A percentile compares a stretch with the other conserved stretches of the same genome.
These are phyloP conservation scores for Botia almorhae DNA, from an alignment of 2,797 vertebrate species.

Conservation along the genomic window DNA sequence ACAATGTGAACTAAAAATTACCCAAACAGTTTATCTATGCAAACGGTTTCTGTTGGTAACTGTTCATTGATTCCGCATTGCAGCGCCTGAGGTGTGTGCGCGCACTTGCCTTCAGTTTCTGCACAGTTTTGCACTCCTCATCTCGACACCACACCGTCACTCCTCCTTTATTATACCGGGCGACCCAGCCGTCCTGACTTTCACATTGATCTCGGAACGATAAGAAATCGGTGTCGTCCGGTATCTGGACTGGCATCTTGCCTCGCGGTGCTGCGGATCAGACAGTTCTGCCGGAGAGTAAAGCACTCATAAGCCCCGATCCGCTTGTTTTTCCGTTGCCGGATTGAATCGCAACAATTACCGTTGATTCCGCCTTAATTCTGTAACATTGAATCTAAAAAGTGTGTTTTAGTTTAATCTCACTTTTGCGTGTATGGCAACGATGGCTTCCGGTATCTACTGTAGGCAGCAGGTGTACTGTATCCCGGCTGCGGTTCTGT, in stretches of 20 bases:
- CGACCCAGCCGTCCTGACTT: constrained; percentile 81
- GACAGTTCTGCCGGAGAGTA: constrained; percentile 30
- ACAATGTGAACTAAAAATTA: not conserved
- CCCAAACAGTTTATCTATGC: too few species aligned
- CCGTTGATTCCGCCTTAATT: not conserved
- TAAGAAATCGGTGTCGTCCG: constrained; percentile 84
- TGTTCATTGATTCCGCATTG: constrained; percentile 57
- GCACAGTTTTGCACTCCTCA: constrained; percentile 76
- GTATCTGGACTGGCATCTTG: constrained; percentile 84
- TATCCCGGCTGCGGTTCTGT: constrained; percentile 16
- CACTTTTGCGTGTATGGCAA: not conserved
- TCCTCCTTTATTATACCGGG: constrained; percentile 82
- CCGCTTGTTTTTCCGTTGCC: not conserved
- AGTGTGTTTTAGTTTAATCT: not conserved
- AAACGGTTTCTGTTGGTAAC: not conserved
- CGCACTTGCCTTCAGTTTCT: constrained; percentile 84
- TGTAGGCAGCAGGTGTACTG: constrained; percentile 59
- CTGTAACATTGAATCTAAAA: not conserved
- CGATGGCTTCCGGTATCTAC: constrained; percentile 13
- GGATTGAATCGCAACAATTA: not conserved
- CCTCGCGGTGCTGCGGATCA: constrained; percentile 37
- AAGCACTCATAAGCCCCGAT: constrained; percentile 45
- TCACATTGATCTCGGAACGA: constrained; percentile 86
- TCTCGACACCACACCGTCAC: constrained; percentile 83
- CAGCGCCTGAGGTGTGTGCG: constrained; percentile 39